Percentiles rank a stretch among this genome's conserved stretches.
Conservation (phyloP, 1,140 invertebrate genomes). For the Brachionus calyciflorus region DNA sequence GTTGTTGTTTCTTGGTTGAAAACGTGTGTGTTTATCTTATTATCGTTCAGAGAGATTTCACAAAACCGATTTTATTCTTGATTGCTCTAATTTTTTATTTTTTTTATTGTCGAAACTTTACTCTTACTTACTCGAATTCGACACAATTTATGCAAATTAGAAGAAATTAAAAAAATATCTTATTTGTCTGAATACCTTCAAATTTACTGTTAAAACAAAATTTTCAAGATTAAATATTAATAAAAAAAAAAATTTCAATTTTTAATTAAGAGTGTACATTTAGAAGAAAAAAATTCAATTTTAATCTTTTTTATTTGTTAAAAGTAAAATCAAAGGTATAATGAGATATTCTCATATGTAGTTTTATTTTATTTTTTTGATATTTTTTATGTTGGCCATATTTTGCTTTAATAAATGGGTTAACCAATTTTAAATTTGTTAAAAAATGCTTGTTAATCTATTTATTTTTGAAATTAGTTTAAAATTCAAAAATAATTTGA, state of each 20-base stretch:
- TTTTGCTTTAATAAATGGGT: too few species aligned
- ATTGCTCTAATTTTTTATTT: constrained; percentile 29
- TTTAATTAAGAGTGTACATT: constrained; percentile 25
- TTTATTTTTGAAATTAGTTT: too few species aligned
- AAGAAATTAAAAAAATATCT: constrained; percentile 25
- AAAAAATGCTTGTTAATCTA: too few species aligned
- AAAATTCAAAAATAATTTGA: too few species aligned
- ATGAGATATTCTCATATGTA: too few species aligned
- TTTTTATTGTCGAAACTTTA: not conserved
- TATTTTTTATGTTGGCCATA: too few species aligned
- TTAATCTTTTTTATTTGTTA: too few species aligned
- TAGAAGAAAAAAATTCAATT: constrained; percentile 1
- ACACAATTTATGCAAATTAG: constrained; percentile 38
- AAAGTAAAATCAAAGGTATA: too few species aligned
- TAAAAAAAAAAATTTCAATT: constrained; percentile 37
- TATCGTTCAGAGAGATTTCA: not conserved
- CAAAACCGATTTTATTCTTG: constrained; percentile 18
- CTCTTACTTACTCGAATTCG: not conserved
- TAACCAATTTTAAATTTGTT: too few species aligned
- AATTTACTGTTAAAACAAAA: constrained; percentile 32
- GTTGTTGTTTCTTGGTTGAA: too few species aligned
- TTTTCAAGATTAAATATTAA: constrained; percentile 39
- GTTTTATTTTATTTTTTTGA: too few species aligned
- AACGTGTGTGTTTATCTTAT: constrained; percentile 20
- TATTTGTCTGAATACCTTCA: constrained; percentile 43